phyloP scores from a whole-genome alignment of 2,797 vertebrate species.

The Sylvilagus floridanus region DNA sequence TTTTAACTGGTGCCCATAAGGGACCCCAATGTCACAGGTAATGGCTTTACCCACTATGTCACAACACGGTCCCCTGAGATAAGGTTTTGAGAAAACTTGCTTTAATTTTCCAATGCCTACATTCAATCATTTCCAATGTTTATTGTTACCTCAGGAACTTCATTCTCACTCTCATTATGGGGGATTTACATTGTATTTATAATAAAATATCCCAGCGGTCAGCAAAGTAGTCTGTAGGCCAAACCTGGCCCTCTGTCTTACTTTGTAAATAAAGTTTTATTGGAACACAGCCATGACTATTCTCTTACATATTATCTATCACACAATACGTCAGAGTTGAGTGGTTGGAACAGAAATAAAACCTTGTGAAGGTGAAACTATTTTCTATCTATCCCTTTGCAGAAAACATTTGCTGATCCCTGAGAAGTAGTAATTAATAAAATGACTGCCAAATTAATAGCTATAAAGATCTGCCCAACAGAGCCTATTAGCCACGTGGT shows the following conservation, averaged over 20 bases:
- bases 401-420: not conserved
- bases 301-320: not conserved
- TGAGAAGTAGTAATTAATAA: not conserved
- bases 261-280: not conserved
- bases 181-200: not conserved
- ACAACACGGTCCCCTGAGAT: not conserved
- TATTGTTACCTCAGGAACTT: not conserved
- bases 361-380: not conserved
- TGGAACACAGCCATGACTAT: not conserved
- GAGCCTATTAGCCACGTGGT: not conserved
- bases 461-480: not conserved
- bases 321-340: not conserved
- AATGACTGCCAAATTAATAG: not conserved
- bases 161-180: not conserved
- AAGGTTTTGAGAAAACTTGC: not conserved
- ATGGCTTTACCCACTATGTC: too few relatives aligned
- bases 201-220: not conserved
- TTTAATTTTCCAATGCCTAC: not conserved
- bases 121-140: not conserved
- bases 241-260: not conserved
- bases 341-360: not conserved
- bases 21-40: too few relatives aligned
- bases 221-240: not conserved
- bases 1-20: too few relatives aligned
- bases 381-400: not conserved